Evolutionary conservation across 1,140 invertebrate species (phyloP).

Genomic region (Piezodorus guildinii): DNA sequence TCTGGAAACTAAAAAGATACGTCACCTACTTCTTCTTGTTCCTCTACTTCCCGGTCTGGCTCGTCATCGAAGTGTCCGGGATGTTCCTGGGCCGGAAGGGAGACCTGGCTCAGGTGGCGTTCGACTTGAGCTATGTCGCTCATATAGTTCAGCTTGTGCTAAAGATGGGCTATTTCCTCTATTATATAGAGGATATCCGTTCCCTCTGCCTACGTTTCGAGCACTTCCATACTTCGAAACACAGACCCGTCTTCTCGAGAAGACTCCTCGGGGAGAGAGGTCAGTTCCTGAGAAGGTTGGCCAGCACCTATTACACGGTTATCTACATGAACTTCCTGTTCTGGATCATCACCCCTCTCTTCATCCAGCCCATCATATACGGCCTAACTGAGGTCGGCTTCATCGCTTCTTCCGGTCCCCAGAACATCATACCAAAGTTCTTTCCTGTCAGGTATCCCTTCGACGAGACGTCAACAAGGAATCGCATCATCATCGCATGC

Average conservation of each 20-base stretch:
- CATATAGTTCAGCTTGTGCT: neutral
- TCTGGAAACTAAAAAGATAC: constrained; percentile 2
- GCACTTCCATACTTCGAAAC: neutral
- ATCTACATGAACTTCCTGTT: neutral
- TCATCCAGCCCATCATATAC: neutral
- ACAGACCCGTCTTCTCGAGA: neutral
- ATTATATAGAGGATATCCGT: constrained; percentile 1
- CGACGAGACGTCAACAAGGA: neutral
- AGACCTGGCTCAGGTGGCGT: neutral
- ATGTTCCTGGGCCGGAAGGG: neutral
- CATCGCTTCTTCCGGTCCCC: neutral
- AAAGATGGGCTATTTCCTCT: constrained; percentile 5
- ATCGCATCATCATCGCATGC: neutral
- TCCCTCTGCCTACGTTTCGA: neutral
- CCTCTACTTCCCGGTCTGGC: constrained; percentile 1
- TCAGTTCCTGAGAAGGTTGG: neutral
- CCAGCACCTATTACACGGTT: neutral
- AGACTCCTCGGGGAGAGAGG: neutral
- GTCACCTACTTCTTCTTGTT: neutral
- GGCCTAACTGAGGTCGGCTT: neutral
- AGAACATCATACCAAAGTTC: neutral
- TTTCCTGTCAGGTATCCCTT: constrained; percentile 7
- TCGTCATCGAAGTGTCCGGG: neutral
- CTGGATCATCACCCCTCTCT: neutral
- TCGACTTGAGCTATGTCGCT: neutral